Conservation (phyloP, 2,888 invertebrate genomes). For the Vannuccia rotundouncinata region DNA sequence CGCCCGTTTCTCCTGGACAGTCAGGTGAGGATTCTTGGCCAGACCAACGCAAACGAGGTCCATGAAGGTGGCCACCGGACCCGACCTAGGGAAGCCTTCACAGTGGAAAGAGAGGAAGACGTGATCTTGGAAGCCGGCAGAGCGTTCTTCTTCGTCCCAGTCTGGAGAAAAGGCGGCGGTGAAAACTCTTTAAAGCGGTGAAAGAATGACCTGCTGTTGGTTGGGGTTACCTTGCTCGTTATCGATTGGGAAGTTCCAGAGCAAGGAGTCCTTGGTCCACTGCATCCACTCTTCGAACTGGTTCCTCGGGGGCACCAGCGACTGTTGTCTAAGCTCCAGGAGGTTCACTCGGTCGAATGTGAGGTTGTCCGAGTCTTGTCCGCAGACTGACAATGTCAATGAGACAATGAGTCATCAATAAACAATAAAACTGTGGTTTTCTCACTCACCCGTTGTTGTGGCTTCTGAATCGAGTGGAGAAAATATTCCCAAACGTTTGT, state of each 20-base stretch:
- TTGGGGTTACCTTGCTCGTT: constrained; percentile 76
- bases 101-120: constrained; percentile 75
- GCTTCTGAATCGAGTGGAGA: no score
- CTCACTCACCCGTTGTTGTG: no score
- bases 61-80: constrained; percentile 92
- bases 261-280: constrained; percentile 87
- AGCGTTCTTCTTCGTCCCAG: constrained; percentile 59
- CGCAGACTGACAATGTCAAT: no score
- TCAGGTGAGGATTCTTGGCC: constrained; percentile 85
- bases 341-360: no score
- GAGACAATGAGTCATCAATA: no score
- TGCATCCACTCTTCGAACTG: constrained; percentile 83
- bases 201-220: not conserved
- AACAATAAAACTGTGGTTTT: no score
- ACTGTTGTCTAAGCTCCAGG: no score
- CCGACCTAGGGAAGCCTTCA: constrained; percentile 76
- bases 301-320: no score
- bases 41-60: constrained; percentile 85
- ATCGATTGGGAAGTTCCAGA: constrained; percentile 93
- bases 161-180: constrained; percentile 46
- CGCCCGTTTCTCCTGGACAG: constrained; percentile 75
- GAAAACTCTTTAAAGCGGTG: not conserved
- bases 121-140: constrained; percentile 81
- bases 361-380: no score
- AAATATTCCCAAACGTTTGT: no score